A percentile compares a stretch with the other conserved stretches of the same genome.
phyloP scores from a whole-genome alignment of 2,888 invertebrate species.

The Noctua pronuba region DNA sequence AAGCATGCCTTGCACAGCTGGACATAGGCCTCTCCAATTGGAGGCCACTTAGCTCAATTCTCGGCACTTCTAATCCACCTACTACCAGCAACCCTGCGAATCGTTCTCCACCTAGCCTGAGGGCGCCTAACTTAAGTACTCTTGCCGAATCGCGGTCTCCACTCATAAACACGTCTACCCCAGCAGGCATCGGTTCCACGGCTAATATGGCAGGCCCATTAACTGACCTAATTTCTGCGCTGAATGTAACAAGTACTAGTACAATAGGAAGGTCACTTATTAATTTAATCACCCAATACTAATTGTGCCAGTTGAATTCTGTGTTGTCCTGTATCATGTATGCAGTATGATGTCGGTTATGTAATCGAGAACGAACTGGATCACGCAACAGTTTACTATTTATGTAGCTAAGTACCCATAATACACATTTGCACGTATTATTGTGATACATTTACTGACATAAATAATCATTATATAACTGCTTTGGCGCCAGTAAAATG shows the following conservation, averaged over 20 bases:
- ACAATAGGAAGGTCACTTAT: neutral
- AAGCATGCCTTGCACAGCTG: neutral
- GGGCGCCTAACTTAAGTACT: neutral
- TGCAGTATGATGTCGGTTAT: constrained; percentile 18
- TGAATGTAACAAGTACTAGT: constrained; percentile 1
- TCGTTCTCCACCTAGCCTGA: neutral
- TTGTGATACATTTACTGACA: constrained; percentile 30
- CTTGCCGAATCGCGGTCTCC: neutral
- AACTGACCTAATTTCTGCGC: neutral
- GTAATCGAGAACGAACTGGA: constrained; percentile 40
- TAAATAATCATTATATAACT: constrained; percentile 27
- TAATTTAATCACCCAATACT: constrained; percentile 24
- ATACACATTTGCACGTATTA: constrained; percentile 47
- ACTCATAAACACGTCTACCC: neutral
- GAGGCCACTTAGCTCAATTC: neutral
- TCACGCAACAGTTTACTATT: constrained; percentile 32
- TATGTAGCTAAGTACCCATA: constrained; percentile 42
- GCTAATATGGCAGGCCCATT: neutral
- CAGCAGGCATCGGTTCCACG: neutral
- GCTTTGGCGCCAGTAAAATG: constrained; percentile 6
- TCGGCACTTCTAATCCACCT: neutral
- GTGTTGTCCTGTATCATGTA: constrained; percentile 4
- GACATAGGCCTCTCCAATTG: neutral
- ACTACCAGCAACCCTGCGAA: neutral
- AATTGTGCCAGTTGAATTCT: constrained; percentile 16